phyloP scores from a whole-genome alignment of 2,797 vertebrate species.

The Anniella stebbinsi region DNA sequence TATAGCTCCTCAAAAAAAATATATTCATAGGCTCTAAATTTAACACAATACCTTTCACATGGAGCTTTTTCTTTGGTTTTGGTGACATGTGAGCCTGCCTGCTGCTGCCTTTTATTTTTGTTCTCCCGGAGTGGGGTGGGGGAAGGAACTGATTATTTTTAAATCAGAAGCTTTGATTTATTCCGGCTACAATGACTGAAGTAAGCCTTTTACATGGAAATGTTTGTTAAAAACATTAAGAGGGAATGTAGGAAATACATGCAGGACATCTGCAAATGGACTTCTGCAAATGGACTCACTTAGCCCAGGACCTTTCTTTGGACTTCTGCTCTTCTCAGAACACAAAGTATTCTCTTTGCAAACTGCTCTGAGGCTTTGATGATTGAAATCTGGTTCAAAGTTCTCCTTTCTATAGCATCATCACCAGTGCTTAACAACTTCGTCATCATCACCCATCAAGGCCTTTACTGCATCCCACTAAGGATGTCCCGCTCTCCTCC shows the following conservation, averaged over 20 bases:
- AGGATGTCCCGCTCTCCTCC: too few species aligned
- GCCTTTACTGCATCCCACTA: too few species aligned
- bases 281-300: not conserved
- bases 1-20: slow-evolving; percentile 45
- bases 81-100: not conserved
- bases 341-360: not conserved
- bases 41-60: slow-evolving; percentile 43
- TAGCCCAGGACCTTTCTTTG: not conserved
- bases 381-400: not conserved
- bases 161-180: slow-evolving; percentile 22
- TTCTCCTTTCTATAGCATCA: not conserved
- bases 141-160: slow-evolving; percentile 23
- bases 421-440: too few species aligned
- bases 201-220: not conserved
- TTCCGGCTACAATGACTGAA: not conserved
- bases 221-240: not conserved
- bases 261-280: not conserved
- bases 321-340: not conserved
- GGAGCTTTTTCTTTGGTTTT: slow-evolving; percentile 29
- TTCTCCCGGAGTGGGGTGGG: not conserved
- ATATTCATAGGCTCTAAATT: slow-evolving; percentile 55
- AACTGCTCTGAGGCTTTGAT: not conserved
- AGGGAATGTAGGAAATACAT: not conserved
- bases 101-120: slow-evolving; percentile 17
- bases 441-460: too few species aligned